Base-by-base conservation (phyloP, 2,888 invertebrate genomes). In the Nysson spinosus region DNA sequence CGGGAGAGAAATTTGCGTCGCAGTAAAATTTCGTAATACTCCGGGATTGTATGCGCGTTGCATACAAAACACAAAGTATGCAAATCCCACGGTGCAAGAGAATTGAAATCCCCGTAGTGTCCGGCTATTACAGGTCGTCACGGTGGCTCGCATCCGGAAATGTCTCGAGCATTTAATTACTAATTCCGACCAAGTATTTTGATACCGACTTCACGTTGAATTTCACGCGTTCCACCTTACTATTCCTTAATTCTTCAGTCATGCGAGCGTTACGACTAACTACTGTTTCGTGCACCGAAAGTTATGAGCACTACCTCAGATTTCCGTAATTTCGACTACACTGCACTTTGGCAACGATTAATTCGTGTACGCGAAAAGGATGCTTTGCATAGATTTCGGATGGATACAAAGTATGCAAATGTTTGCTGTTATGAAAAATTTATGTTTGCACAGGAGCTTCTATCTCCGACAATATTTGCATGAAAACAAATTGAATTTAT, bases 51-150 rank as follows among this genome's bases (percentile, higher is more conserved):
- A 70, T 56, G 71, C 67, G 44, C 44, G 58, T 43, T 51, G 77
- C 73, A 68, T 76, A 76, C 77, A 66, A 75, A 73, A 73, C 58
- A 71, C 73, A 68, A 75, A 75, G 68, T 75, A 75, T 75, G 75
- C 75, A 75, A 76, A 75, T 75, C 67, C 61, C 30, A 51, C 26
- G 64, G 28, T 16, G 44, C 43, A 50, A 46, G 57, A 61, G 67
- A 76, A 76, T 75, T 71, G 75, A 75, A 75, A 75, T 73, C 62
- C 72, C 69, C 56, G 56, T 66, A 56, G 65, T 68, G 77, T 76
- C 76, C 75, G 49, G 76, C 75, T 75, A 75, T 75, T 75, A 72
- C 76, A 64, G 56, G 60, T 61, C 64, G 69, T 70, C 63, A 72
- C 70, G 70, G 61, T 46, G 69, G 43, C 62, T 60, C 56, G 72